Evolutionary conservation across 2,797 vertebrate species (phyloP), one percentile per base, ranked within the genome.

Genomic region (Myotis findleyi): DNA sequence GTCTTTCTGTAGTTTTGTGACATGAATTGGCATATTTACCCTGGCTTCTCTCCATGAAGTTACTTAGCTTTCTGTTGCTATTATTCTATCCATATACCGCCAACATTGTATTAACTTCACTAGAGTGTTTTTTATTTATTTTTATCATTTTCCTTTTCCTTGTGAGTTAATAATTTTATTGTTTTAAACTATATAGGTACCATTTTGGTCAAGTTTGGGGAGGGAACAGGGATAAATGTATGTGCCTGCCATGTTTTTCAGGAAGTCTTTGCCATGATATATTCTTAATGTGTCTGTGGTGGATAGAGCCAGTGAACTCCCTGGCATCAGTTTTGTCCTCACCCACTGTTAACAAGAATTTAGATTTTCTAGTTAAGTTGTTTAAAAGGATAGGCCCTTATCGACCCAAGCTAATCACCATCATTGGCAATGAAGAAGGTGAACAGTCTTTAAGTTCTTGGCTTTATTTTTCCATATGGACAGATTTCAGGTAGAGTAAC

Each of bases 121-220:
- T 76, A 83, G 47, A 86, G 68, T 79, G 47, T 47, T 96, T 96
- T 92, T 88, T 44, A 77, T 77, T 69, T 86, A n/a, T 36, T 95
- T 71, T 71, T 87, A n/a, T 53, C 36, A 86, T 91, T 93, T 96
- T 89, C 49, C 69, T 79, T 84, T 62, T 91, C 76, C 7, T 93
- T 90, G 77, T 86, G 25, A 77, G 47, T 77, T 91, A 76, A 51
- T 68, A 33, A 33, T 53, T 91, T 95, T 51, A 47, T 36, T 33
- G 33, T 33, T 33, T 33, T 33, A 33, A 33, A 33, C 33, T 2
- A 62, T 89, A 16, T 44, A n/a, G 81, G 44, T 71, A 36, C 33
- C 36, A 82, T 82, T 88, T 92, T 62, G 69, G 68, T 84, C 27
- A 73, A 9, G 36, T 86, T 69, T 68, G 30, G n/a, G 23, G 5